Base-by-base conservation (phyloP, 2,113 vertebrate genomes). In the Anoura caudifer region DNA sequence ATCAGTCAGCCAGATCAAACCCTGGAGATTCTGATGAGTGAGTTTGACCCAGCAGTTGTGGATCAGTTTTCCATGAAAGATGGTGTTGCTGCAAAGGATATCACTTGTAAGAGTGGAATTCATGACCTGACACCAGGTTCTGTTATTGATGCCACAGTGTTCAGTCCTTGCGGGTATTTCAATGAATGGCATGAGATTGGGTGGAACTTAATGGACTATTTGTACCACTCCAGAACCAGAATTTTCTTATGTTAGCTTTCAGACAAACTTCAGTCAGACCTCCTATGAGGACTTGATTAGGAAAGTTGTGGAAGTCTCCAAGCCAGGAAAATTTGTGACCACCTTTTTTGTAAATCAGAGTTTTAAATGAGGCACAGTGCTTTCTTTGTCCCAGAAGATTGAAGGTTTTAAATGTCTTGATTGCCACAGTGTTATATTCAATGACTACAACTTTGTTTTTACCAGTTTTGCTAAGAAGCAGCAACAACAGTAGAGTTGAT, bases 61-160 rank as follows among this genome's bases (percentile, higher is more conserved):
- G 99, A 99, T 99, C 99, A 99, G 99, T 99, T 99, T 99, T 99
- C 99, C 98, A 99, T 99, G 99, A 99, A 99, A 99, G 99, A 99
- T 96, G 99, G 99, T 99, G 99, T 99, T 99, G 99, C 99, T 99
- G 99, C 99, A 99, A 99, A 99, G 99, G 99, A 99, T 99, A 99
- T 99, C 99, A 99, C 99, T 99, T 99, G 99, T 99, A 99, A 99
- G 99, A 99, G 99, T 99, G 99, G 99, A 99, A 99, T 99, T 99
- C 98, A 99, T 99, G 99, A 99, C 99, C 99, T 99, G 99, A 99
- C 99, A 99, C 99, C 99, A 99, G 99, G 99, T 99, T 99, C 99
- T 99, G 99, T 99, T 99, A 99, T 99, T 98, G 99, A 99, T 97
- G 99, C 99, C 99, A 99, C 99, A 98, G 99, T 99, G 99, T 99